Conservation (phyloP, 2,797 vertebrate genomes). For the Mormyrops attenuatus region DNA sequence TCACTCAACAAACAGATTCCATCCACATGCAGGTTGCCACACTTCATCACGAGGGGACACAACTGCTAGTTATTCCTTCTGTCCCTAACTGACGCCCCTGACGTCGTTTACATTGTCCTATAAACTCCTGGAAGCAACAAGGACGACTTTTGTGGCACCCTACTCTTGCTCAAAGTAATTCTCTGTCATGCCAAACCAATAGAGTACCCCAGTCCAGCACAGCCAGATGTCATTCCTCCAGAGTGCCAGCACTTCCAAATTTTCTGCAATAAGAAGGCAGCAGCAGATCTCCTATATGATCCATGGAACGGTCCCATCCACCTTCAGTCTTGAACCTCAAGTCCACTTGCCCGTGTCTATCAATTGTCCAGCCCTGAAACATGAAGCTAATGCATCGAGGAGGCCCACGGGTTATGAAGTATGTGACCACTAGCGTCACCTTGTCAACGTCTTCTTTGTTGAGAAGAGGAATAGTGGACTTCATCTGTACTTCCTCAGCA, state of each 20-base stretch:
- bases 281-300: neutral
- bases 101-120: neutral
- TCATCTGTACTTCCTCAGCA: neutral
- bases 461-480: neutral
- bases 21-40: neutral
- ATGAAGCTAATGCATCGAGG: neutral
- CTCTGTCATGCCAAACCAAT: neutral
- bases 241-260: neutral
- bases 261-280: neutral
- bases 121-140: neutral
- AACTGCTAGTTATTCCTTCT: neutral
- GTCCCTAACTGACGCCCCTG: neutral
- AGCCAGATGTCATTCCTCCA: neutral
- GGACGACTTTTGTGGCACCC: neutral
- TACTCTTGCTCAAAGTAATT: neutral
- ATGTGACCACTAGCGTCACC: neutral
- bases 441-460: neutral
- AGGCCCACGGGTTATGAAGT: neutral
- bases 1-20: neutral
- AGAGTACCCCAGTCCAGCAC: neutral
- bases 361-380: neutral
- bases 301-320: neutral
- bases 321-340: neutral
- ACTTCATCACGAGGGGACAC: neutral
- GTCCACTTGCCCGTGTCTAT: neutral